Base-by-base conservation (phyloP, 2,113 vertebrate genomes). In the Siphamia tubifer region DNA sequence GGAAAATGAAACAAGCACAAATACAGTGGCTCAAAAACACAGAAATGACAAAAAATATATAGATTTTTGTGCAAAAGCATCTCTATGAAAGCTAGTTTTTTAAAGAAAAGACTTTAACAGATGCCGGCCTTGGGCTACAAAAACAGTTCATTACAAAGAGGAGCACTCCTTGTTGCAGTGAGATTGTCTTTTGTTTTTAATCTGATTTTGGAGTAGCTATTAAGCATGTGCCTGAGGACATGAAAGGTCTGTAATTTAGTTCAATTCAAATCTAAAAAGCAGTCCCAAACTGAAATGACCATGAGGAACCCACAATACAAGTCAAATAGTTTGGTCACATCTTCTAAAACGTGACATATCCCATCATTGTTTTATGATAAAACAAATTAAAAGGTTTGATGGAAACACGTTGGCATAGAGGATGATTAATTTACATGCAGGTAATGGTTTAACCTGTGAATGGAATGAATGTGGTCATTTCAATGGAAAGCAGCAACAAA, bases 401-500 rank as follows among this genome's bases (percentile, higher is more conserved):
- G 15, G 25, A 34, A 6, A 30, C 17, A 19, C 40, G 7, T 34
- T 24, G 34, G n/a, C n/a, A n/a, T n/a, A n/a, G n/a, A n/a, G n/a
- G n/a, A n/a, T n/a, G n/a, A n/a, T n/a, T n/a, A n/a, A n/a, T n/a
- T n/a, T 11, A n/a, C 24, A 52, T 74, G 21, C 23, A 48, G 47
- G n/a, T n/a, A n/a, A n/a, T n/a, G n/a, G n/a, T n/a, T n/a, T n/a
- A n/a, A n/a, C n/a, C n/a, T n/a, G n/a, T n/a, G n/a, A n/a, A n/a
- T 27, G 58, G 68, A 72, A 58, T 19, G 42, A 63, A 45, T 40
- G 28, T 13, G 2, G 25, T 78, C 70, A 58, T 64, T 73, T 65
- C 27, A 71, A 71, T 65, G 68, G 79, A 61, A 51, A 53, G 34
- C 34, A 68, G 55, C 65, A 40, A 38, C 75, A 82, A 74, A 79